Base-by-base conservation (phyloP, 2,888 invertebrate species). In the Zygaena filipendulae region DNA sequence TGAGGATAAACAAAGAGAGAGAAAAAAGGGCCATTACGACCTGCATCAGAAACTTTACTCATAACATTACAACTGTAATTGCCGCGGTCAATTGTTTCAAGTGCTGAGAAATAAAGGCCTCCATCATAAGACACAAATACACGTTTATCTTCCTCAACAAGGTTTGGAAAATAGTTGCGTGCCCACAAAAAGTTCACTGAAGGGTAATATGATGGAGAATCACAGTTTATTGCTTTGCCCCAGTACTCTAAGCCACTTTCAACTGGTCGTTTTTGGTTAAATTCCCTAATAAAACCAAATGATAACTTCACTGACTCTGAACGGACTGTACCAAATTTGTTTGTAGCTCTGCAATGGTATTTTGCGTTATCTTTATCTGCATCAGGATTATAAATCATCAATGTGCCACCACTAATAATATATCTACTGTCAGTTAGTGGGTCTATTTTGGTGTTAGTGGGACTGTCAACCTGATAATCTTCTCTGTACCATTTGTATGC, bases 91-190 rank as follows among this genome's bases (percentile, higher is more conserved):
- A 95, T 93, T 13, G 87, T 87, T 68, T 97, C 96, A 45, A 97
- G 82, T 4, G 94, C 91, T 11, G 97, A 95, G 59, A 97, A 97
- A 56, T 97, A 97, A 9, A 97, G 82, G 8, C 95, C 91, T 22
- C 97, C 97, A 75, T 97, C 96, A 50, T 88, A 83, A 0, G 97
- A 97, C 0, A 96, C 95, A 80, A 97, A 97, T 0, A 95, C 92
- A 41, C 97, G 82, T 50, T 88, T 86, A 60, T 95, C 94, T 63
- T 96, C 94, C 59, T 96, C 93, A 1, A 97, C 95, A 45, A 96
- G 91, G 62, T 95, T 95, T 0, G 92, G 91, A 45, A 95, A 94
- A 50, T 85, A 89, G 51, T 91, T 90, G 38, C 96, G 86, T 6
- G 92, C 90, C 97, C 97, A 97, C 43, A 93, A 88, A 62, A 92